Evolutionary conservation across 2,888 invertebrate species (phyloP), one percentile per base, ranked within the genome.

Genomic region (Chelonus formosanus): DNA sequence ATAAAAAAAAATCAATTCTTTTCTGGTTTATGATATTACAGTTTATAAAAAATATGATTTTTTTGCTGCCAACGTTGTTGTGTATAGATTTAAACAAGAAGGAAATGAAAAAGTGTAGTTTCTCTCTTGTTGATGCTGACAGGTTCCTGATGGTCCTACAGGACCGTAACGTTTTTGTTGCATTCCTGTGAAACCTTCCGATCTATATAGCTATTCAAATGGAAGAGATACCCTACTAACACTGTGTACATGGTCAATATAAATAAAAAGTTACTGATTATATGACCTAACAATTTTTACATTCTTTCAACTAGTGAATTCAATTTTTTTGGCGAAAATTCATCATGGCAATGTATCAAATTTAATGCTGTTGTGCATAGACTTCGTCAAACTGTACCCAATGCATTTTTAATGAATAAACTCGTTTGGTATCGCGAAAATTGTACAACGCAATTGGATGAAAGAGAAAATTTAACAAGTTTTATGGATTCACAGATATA

Each of bases 211-310:
- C 60, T 55, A 60, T 60, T 65, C 65, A 53, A 63, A 65, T 53
- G 69, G 67, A 70, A 67, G 69, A 69, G 65, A 69, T 69, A 67
- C 63, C 57, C 50, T 40, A 52, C 47, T 60, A 32, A 56, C 52
- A 32, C 34, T 40, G 34, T 61, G 44, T 47, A 53, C 54, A 54
- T 36, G 43, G 32, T 35, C 36, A 53, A 48, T 43, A 47, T 61
- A 55, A 44, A 45, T 52, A 61, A 61, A 61, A 48, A 56, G 44
- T 52, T 57, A 48, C 5, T 36, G 48, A 32, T 35, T 44, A 36
- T 45, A 53, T 63, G 47, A 55, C 48, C 62, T 5, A 34, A 34
- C 55, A 34, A 55, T 55, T n/a, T 20, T 10, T 4, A 20, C 20
- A 20, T 20, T 20, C 20, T 20, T 20, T 20, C 20, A 20, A 20